Evolutionary conservation across 2,113 vertebrate genomes (phyloP).

Genomic region (Lepisosteus osseus): DNA sequence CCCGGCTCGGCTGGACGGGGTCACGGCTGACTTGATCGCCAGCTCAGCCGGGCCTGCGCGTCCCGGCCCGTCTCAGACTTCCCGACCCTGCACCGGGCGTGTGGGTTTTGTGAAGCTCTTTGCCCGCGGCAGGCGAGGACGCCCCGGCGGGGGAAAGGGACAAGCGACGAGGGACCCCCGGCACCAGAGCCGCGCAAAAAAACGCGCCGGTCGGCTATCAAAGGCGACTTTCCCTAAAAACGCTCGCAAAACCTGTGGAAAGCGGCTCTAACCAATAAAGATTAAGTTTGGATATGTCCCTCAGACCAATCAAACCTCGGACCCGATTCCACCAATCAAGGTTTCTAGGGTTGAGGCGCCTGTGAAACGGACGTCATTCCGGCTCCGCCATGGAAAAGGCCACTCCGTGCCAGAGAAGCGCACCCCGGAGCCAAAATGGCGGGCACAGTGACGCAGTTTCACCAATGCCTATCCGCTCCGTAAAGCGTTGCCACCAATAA

Average conservation of each 20-base stretch:
- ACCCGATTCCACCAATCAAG: constrained; percentile 86
- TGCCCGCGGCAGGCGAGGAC: constrained; percentile 26
- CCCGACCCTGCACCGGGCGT: no score
- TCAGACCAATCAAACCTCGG: constrained; percentile 87
- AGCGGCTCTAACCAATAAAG: constrained; percentile 76
- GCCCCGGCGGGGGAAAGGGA: constrained; percentile 29
- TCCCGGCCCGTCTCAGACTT: no score
- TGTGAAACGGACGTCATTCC: constrained; percentile 69
- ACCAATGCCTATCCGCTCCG: constrained; percentile 54
- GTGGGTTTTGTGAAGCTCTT: constrained; percentile 1
- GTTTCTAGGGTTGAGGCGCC: constrained; percentile 68
- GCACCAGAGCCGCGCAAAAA: constrained; percentile 26
- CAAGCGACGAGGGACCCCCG: constrained; percentile 16
- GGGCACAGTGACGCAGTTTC: constrained; percentile 49
- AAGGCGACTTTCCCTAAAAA: constrained; percentile 59
- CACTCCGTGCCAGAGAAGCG: background rate
- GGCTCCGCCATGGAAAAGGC: constrained; percentile 38
- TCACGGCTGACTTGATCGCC: constrained; percentile 27
- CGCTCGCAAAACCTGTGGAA: constrained; percentile 55
- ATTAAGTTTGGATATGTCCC: constrained; percentile 76
- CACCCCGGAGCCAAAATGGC: constrained; percentile 60
- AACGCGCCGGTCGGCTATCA: constrained; percentile 33
- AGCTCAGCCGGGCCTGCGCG: constrained; percentile 6
- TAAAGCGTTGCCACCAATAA: constrained; percentile 75
- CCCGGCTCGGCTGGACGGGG: constrained; percentile 38